phyloP scores from a whole-genome alignment of 2,888 invertebrate species.

The Eristalis arbustorum region DNA sequence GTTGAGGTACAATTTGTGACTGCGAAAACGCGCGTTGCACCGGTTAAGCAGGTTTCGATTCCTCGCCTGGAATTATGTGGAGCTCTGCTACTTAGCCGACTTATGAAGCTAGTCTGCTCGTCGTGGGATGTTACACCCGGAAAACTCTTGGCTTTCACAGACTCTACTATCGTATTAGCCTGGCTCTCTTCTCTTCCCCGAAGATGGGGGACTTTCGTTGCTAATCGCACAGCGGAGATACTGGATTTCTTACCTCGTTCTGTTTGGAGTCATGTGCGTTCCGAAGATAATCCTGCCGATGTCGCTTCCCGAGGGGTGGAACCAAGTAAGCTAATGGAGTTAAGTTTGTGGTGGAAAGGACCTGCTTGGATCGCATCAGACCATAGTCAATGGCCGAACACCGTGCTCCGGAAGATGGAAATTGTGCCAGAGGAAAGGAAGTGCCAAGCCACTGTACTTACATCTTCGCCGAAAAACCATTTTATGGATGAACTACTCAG shows the following conservation, averaged over 20 bases:
- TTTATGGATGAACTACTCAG: not conserved
- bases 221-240: constrained; percentile 68
- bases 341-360: constrained; percentile 71
- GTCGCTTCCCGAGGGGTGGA: constrained; percentile 65
- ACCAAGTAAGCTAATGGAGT: constrained; percentile 43
- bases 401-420: not conserved
- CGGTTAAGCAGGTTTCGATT: constrained; percentile 41
- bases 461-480: not conserved
- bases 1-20: constrained; percentile 8
- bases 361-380: constrained; percentile 54
- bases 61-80: constrained; percentile 63
- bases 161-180: constrained; percentile 59
- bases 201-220: constrained; percentile 72
- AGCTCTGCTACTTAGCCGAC: constrained; percentile 44
- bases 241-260: constrained; percentile 21
- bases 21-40: constrained; percentile 53
- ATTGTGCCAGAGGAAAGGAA: too few relatives aligned
- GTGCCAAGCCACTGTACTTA: not conserved
- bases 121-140: not conserved
- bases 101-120: constrained; percentile 3
- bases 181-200: constrained; percentile 66
- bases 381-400: not conserved
- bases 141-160: constrained; percentile 42
- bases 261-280: constrained; percentile 70
- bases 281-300: constrained; percentile 71